Evolutionary conservation across 2,797 vertebrate species (phyloP).

Genomic region (Dipus sagitta): DNA sequence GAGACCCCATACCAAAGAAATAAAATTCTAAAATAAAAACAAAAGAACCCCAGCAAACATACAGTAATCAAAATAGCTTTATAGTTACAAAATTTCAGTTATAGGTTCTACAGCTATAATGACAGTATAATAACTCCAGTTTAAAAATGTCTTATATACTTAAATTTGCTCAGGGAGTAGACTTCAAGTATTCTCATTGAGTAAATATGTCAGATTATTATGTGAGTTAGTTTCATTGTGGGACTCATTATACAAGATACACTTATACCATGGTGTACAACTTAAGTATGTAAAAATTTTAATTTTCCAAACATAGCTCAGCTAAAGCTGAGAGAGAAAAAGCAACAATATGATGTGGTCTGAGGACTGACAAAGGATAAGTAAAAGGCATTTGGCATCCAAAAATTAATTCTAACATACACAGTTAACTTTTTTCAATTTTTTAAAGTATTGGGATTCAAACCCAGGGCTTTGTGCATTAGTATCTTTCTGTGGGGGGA

Average conservation of each 20-base stretch:
- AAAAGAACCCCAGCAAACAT: not conserved
- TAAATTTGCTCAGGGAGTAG: not conserved
- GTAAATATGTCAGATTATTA: not conserved
- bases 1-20: not conserved
- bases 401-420: not conserved
- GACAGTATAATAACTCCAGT: not conserved
- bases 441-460: not conserved
- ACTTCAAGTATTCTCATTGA: not conserved
- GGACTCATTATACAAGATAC: not conserved
- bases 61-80: slow-evolving; percentile 11
- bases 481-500: no score
- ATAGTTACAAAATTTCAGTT: not conserved
- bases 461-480: not conserved
- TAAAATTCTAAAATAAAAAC: not conserved
- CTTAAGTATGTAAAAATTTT: not conserved
- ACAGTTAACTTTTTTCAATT: not conserved
- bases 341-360: not conserved
- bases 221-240: not conserved
- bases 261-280: not conserved
- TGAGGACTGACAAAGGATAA: not conserved
- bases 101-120: not conserved
- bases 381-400: not conserved
- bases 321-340: not conserved
- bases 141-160: not conserved
- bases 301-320: not conserved